Base-by-base conservation (phyloP, 2,113 vertebrate genomes). In the Hypomesus transpacificus region DNA sequence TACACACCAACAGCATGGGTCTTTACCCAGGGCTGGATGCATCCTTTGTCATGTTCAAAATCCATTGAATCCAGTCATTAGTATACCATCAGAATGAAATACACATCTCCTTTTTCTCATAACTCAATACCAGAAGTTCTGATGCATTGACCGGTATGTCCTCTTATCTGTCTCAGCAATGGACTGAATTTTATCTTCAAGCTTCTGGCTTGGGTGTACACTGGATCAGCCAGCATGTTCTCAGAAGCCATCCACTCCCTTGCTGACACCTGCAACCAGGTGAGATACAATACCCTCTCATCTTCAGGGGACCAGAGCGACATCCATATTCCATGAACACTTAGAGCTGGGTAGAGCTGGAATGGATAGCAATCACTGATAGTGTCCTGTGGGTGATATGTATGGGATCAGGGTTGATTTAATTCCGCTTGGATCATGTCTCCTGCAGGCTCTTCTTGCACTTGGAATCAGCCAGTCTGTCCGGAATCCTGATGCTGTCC, bases 111-210 rank as follows among this genome's bases (percentile, higher is more conserved):
- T 46, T 46, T 46, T 46, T 9, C 7, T 46, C 39, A 34, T 46
- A 11, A 46, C 7, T 46, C 0, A 2, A 46, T 46, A 46, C 39
- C 39, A 46, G 39, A 46, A 9, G 7, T 46, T 9, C 24, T 26
- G 24, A 26, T 26, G 13, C 39, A 46, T 46, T 46, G 39, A 46
- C 39, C 39, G 39, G 39, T 3, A 14, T 57, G 2, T 61, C 65
- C 51, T 78, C 81, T 9, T 78, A 58, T 89, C 80, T 60, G 1
- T 81, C 75, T 82, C 88, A 99, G 97, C 91, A 99, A 99, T 89
- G 97, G 97, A 3, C 90, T 99, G 89, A 99, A 99, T 84, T 98
- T 98, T 87, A 88, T 99, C 90, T 99, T 99, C 84, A 99, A 99
- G 83, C 93, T 99, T 18, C 92, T 99, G 86, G 97, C 97, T 11